Evolutionary conservation across 2,888 invertebrate species (phyloP).

Genomic region (Sminthurinus aureus): DNA sequence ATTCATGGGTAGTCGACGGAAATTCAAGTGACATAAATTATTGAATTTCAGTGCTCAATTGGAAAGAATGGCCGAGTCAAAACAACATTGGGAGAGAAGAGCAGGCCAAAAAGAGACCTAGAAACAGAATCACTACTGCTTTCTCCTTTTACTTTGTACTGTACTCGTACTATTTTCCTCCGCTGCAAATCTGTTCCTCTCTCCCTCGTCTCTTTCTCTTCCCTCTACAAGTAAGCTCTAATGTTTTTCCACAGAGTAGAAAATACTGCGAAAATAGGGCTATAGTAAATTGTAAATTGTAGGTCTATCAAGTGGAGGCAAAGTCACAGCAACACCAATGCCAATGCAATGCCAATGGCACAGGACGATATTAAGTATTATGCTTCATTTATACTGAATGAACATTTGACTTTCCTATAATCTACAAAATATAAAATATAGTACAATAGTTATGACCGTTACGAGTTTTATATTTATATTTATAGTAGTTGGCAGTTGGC

Average conservation of each 20-base stretch:
- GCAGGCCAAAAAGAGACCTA: not conserved
- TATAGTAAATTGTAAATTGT: too few species aligned
- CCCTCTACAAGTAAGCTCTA: too few species aligned
- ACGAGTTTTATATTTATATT: too few species aligned
- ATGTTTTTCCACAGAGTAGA: not conserved
- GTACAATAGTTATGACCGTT: too few species aligned
- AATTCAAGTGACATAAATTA: conserved; percentile 29
- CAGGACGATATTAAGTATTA: too few species aligned
- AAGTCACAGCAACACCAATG: not conserved
- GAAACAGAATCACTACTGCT: not conserved
- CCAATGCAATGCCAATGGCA: not conserved
- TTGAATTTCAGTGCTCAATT: conserved; percentile 19
- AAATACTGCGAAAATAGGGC: too few species aligned
- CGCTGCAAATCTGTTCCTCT: not conserved
- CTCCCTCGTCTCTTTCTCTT: not conserved
- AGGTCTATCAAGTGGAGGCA: too few species aligned
- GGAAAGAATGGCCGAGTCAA: not conserved
- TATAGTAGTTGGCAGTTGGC: too few species aligned
- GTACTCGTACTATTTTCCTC: not conserved
- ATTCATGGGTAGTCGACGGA: conserved; percentile 27
- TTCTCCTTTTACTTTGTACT: not conserved
- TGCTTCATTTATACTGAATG: not conserved
- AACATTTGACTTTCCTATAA: too few species aligned
- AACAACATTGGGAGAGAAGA: not conserved
- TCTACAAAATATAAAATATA: too few species aligned